Conservation (phyloP, 2,113 vertebrate genomes). For the Bubalus kerabau region DNA sequence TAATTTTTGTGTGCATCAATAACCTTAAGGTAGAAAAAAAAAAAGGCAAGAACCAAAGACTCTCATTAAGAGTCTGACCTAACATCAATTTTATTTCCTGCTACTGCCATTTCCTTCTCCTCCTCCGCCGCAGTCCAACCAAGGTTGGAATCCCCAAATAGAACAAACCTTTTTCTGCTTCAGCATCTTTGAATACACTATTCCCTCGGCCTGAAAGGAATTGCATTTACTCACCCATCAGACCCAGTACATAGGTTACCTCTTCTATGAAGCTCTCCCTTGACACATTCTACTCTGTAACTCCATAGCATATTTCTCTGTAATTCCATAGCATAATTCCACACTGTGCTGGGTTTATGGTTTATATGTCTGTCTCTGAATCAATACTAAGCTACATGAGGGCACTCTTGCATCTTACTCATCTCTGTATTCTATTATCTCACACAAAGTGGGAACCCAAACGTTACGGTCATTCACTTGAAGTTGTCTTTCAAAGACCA, state of each 20-base stretch:
- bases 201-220: not conserved
- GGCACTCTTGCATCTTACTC: not conserved
- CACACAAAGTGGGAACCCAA: not conserved
- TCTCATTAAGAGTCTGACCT: constrained; percentile 26
- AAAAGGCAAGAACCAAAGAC: not conserved
- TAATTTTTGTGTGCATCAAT: constrained; percentile 1
- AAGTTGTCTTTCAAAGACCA: not conserved
- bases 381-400: not conserved
- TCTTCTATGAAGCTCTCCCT: not conserved
- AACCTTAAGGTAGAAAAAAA: not conserved
- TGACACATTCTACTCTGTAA: not conserved
- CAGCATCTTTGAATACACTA: not conserved
- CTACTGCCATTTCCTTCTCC: not conserved
- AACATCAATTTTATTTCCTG: constrained; percentile 8
- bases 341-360: not conserved
- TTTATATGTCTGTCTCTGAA: not conserved
- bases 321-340: not conserved
- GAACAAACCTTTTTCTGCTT: not conserved
- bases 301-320: not conserved
- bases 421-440: not conserved
- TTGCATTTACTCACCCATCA: not conserved
- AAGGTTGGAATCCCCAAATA: not conserved
- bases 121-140: not conserved
- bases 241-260: not conserved
- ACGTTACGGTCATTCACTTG: not conserved